Percentiles rank a stretch among this genome's conserved stretches.
These are phyloP conservation scores for Coilia nasus DNA, from an alignment of 2,797 vertebrate species.

Conservation along the genomic window DNA sequence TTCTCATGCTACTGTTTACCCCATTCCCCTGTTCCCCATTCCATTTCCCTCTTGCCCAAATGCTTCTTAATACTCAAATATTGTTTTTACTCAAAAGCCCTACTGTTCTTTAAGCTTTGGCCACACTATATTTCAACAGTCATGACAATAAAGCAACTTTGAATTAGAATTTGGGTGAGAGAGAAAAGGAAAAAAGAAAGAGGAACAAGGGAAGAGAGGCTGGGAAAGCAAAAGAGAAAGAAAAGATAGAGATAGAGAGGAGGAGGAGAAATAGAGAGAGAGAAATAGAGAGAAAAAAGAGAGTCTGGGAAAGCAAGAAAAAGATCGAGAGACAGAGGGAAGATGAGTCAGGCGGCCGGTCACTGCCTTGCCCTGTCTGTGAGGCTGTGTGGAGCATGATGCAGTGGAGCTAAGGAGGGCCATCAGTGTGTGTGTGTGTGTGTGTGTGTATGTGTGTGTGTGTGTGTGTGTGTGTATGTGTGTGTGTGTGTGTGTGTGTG, in stretches of 20 bases:
- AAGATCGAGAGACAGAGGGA: neutral
- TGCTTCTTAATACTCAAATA: no score
- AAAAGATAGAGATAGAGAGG: neutral
- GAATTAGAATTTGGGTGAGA: neutral
- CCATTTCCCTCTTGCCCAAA: no score
- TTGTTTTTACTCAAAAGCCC: no score
- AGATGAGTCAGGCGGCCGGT: neutral
- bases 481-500: neutral
- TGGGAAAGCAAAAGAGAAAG: neutral
- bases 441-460: no score
- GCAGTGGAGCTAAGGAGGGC: slow-evolving; percentile 23
- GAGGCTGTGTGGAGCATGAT: slow-evolving; percentile 18
- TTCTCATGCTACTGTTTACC: no score
- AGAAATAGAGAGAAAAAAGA: no score
- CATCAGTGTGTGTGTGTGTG: slow-evolving; percentile 6
- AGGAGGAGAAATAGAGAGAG: neutral
- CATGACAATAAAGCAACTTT: no score
- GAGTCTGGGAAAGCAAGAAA: no score
- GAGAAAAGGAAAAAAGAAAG: neutral
- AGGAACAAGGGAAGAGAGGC: neutral
- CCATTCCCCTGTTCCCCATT: no score
- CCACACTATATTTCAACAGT: no score
- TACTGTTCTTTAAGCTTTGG: no score
- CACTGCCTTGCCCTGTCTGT: slow-evolving; percentile 5
- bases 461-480: neutral